Evolutionary conservation across 2,113 vertebrate species (phyloP).

Genomic region (Anolis sagrei): DNA sequence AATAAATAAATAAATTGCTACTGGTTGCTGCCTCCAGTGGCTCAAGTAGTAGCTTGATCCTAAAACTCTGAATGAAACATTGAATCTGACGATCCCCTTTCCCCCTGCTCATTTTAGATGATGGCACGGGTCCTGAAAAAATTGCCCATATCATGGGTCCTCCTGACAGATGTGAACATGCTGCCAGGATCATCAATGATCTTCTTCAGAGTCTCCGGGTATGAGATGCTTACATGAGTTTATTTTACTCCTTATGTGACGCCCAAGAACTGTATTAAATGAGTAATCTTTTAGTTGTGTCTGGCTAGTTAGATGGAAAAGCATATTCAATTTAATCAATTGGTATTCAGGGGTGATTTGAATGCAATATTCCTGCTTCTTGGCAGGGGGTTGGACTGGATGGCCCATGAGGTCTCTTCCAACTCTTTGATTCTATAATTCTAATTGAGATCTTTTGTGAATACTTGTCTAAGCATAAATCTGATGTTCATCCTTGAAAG

Average conservation of each 20-base stretch:
- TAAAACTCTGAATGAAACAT: not conserved
- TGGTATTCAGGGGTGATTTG: too few relatives aligned
- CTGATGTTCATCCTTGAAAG: not conserved
- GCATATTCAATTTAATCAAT: too few relatives aligned
- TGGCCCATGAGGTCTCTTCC: too few relatives aligned
- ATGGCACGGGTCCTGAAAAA: conserved; percentile 89
- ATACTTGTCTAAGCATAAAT: not conserved
- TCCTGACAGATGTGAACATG: conserved; percentile 91
- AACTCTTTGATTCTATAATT: too few relatives aligned
- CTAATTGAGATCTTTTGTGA: not conserved
- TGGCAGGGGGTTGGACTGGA: too few relatives aligned
- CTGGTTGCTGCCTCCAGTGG: not conserved
- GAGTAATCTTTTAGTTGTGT: not conserved
- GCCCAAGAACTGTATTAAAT: not conserved
- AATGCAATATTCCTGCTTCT: too few relatives aligned
- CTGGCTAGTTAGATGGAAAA: not conserved
- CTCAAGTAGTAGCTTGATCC: not conserved
- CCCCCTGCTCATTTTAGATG: conserved; percentile 76
- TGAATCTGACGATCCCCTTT: not conserved
- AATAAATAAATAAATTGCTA: too few relatives aligned
- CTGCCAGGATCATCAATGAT: conserved; percentile 90
- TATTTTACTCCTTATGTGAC: not conserved
- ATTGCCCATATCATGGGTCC: conserved; percentile 93
- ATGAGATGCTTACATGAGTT: conserved; percentile 11
- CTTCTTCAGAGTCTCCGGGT: conserved; percentile 91